These are phyloP conservation scores for Ichneumoninae sp. DNA, from an alignment of 2,888 invertebrate genomes.

Conservation along the genomic window DNA sequence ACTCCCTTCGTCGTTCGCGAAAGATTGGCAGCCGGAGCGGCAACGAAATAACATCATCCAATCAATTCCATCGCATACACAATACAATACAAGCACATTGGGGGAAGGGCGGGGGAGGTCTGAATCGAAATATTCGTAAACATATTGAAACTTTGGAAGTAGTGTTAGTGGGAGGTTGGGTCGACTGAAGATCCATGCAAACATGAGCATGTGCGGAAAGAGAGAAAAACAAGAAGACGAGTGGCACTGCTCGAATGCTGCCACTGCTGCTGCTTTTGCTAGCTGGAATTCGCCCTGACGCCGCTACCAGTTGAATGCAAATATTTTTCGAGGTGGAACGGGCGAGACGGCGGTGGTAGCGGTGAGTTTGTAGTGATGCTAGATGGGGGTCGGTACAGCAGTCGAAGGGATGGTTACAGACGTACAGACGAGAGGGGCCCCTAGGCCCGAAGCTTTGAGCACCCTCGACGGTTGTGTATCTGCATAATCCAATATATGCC, in stretches of 20 bases:
- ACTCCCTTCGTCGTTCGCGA: background rate
- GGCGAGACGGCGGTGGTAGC: constrained; percentile 29
- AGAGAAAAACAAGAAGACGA: constrained; percentile 72
- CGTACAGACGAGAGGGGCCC: constrained; percentile 35
- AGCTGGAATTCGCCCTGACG: constrained; percentile 55
- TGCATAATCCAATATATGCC: constrained; percentile 81
- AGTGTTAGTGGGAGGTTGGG: constrained; percentile 11
- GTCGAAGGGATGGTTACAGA: constrained; percentile 59
- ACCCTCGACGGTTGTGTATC: constrained; percentile 73
- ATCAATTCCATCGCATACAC: constrained; percentile 15
- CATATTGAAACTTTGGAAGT: constrained; percentile 54
- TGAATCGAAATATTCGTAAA: constrained; percentile 54
- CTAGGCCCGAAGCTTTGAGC: constrained; percentile 70
- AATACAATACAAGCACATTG: background rate
- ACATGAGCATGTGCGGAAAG: constrained; percentile 71
- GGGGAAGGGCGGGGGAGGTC: background rate
- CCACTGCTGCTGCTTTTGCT: constrained; percentile 40
- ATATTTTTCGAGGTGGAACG: constrained; percentile 75
- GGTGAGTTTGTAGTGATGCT: constrained; percentile 39
- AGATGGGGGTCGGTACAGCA: constrained; percentile 43
- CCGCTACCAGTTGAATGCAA: constrained; percentile 77
- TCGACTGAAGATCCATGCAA: constrained; percentile 76
- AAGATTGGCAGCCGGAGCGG: background rate
- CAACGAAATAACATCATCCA: constrained; percentile 28
- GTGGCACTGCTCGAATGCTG: constrained; percentile 49